Evolutionary conservation across 1,140 invertebrate species (phyloP).

Genomic region (Araneus ventricosus): DNA sequence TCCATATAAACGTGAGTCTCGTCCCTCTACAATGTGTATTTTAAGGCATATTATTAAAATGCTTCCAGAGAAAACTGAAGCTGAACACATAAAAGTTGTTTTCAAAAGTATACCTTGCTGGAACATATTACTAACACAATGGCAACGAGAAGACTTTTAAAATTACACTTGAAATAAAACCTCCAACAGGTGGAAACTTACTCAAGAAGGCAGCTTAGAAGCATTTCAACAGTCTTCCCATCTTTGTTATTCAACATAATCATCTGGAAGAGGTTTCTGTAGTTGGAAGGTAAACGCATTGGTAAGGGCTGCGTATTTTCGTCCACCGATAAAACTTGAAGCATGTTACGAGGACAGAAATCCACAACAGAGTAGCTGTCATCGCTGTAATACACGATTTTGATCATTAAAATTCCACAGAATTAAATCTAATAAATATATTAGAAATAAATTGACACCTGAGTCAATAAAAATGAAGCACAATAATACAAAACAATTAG

Average conservation of each 20-base stretch:
- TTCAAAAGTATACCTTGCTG: too few relatives aligned
- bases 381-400: constrained; percentile 83
- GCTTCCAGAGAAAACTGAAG: too few relatives aligned
- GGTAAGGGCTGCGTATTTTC: constrained; percentile 75
- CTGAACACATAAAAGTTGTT: too few relatives aligned
- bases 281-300: constrained; percentile 81
- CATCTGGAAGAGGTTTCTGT: constrained; percentile 87
- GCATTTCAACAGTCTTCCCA: constrained; percentile 88
- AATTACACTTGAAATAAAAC: constrained; percentile 4
- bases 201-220: constrained; percentile 87
- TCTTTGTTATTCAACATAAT: constrained; percentile 91
- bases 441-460: not conserved
- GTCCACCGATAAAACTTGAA: constrained; percentile 84
- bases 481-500: too few relatives aligned
- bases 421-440: not conserved
- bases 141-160: too few relatives aligned
- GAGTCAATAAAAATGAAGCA: not conserved
- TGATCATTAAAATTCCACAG: too few relatives aligned
- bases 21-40: too few relatives aligned
- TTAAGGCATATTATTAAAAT: too few relatives aligned
- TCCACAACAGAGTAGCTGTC: constrained; percentile 89
- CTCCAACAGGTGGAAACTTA: constrained; percentile 81
- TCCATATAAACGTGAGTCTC: too few relatives aligned
- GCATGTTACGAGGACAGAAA: constrained; percentile 89
- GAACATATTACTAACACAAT: too few relatives aligned